phyloP scores from a whole-genome alignment of 1,140 invertebrate species.

The Magallana gigas region DNA sequence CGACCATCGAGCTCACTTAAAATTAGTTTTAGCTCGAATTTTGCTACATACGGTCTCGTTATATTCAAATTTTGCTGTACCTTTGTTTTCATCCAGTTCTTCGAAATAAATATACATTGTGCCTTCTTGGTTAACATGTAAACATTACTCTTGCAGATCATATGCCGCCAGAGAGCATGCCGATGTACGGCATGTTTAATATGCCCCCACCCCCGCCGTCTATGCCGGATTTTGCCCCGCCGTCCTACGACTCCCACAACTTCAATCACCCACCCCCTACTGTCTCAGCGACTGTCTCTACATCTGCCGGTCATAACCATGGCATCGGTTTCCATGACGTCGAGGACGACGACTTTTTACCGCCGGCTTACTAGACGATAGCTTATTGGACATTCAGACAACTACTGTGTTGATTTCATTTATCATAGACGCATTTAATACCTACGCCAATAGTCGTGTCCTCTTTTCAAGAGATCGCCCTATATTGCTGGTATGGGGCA shows the following conservation, averaged over 20 bases:
- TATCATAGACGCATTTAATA: too few relatives aligned
- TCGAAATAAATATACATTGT: neutral
- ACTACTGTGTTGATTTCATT: too few relatives aligned
- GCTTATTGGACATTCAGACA: too few relatives aligned
- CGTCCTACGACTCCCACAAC: slow-evolving; percentile 6
- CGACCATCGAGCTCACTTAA: too few relatives aligned
- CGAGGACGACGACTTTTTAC: neutral
- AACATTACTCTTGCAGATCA: neutral
- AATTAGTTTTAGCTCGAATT: too few relatives aligned
- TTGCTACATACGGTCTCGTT: neutral
- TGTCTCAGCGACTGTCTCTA: neutral
- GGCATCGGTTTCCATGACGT: neutral
- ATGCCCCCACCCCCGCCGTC: neutral
- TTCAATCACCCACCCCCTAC: neutral
- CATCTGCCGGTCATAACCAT: too few relatives aligned
- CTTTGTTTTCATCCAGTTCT: neutral
- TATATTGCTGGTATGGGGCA: too few relatives aligned
- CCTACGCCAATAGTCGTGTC: too few relatives aligned
- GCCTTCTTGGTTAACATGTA: neutral
- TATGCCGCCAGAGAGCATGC: neutral
- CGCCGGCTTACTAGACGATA: neutral
- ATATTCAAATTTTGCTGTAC: neutral
- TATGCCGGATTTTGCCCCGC: neutral
- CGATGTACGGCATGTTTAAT: neutral
- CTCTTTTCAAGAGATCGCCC: too few relatives aligned